Evolutionary conservation across 2,113 vertebrate genomes (phyloP).

Genomic region (Elachura formosa): DNA sequence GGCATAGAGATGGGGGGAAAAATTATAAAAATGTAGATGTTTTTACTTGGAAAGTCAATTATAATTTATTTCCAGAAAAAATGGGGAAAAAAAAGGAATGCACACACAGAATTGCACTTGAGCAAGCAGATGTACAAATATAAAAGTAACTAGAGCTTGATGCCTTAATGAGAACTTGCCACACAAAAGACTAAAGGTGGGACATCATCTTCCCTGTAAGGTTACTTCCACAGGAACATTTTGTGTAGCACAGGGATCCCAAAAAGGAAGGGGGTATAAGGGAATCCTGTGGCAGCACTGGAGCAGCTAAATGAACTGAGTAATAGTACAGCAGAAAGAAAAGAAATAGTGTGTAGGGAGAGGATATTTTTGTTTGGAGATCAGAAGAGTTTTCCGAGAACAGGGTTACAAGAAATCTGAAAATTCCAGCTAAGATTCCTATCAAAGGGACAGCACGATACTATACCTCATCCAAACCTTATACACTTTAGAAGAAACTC

Average conservation of each 20-base stretch:
- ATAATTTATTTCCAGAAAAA: conserved; percentile 35
- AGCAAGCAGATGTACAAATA: neutral
- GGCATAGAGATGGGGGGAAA: neutral
- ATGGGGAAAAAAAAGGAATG: neutral
- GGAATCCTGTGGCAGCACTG: accelerated
- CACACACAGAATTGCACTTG: neutral
- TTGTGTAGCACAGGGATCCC: neutral
- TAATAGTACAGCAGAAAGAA: neutral
- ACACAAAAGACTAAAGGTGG: neutral
- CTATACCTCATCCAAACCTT: neutral
- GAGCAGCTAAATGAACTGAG: neutral
- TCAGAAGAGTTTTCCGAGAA: neutral
- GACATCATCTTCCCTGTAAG: neutral
- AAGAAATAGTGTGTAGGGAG: neutral
- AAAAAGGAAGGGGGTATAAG: neutral
- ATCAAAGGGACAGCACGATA: neutral
- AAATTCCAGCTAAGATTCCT: neutral
- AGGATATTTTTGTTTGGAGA: neutral
- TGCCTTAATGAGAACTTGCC: neutral
- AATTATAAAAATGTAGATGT: conserved; percentile 20
- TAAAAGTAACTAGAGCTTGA: neutral
- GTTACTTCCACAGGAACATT: neutral
- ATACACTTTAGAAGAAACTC: neutral
- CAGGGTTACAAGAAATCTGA: neutral
- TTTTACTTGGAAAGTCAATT: conserved; percentile 44